These are phyloP conservation scores for Folsomia candida DNA, from an alignment of 2,888 invertebrate genomes.

Conservation along the genomic window DNA sequence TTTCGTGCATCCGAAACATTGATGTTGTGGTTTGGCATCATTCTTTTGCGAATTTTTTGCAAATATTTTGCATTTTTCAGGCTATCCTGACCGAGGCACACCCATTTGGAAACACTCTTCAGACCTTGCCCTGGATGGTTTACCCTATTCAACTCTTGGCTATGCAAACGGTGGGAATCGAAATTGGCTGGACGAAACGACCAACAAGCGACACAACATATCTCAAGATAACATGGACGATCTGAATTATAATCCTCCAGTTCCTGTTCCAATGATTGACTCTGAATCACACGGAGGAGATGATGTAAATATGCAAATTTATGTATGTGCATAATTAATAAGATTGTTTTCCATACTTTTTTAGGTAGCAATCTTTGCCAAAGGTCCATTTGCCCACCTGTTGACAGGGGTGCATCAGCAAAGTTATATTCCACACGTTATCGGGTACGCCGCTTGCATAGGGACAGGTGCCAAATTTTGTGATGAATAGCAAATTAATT, in stretches of 20 bases:
- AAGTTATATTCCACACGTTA: neutral
- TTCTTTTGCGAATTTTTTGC: neutral
- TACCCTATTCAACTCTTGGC: constrained; percentile 71
- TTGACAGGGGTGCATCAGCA: constrained; percentile 3
- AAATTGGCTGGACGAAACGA: constrained; percentile 49
- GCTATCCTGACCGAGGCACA: neutral
- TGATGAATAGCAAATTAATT: too few species aligned
- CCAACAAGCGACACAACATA: constrained; percentile 60
- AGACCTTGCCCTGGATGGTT: constrained; percentile 56
- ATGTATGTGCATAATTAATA: neutral
- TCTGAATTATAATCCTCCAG: constrained; percentile 17
- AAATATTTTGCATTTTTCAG: too few species aligned
- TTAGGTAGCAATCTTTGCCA: neutral
- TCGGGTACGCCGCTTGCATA: neutral
- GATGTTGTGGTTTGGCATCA: neutral
- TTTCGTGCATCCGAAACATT: neutral
- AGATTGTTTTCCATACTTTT: neutral
- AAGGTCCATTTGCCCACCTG: too few species aligned
- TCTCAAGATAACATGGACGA: constrained; percentile 54
- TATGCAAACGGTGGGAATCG: constrained; percentile 74
- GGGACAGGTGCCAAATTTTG: neutral
- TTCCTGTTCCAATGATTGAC: constrained; percentile 6
- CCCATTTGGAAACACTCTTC: neutral
- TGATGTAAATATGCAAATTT: constrained; percentile 62
- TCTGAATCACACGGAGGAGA: constrained; percentile 74